A percentile compares a stretch with the other conserved stretches of the same genome.
Evolutionary conservation across 2,113 vertebrate genomes (phyloP).

Genomic region (Theristicus caerulescens): DNA sequence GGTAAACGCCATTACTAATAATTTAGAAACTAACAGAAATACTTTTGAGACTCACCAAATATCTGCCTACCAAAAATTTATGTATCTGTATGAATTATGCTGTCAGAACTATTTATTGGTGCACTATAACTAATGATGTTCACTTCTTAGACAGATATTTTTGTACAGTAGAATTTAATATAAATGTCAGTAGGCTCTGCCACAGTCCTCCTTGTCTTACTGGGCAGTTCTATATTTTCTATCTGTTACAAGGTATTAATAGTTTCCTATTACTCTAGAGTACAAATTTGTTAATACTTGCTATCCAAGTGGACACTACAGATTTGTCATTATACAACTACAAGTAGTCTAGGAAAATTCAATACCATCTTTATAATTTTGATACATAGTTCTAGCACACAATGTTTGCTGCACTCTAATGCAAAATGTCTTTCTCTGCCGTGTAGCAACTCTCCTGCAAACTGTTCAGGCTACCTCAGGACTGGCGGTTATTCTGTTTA

Average conservation of each 20-base stretch:
- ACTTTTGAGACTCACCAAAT: not conserved
- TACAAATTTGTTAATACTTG: not conserved
- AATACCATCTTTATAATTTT: not conserved
- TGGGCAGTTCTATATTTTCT: not conserved
- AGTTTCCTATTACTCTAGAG: not conserved
- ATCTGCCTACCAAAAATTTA: not conserved
- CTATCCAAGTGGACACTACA: not conserved
- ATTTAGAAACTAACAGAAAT: not conserved
- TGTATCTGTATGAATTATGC: not conserved
- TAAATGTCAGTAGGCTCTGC: not conserved
- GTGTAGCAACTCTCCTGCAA: slow-evolving; percentile 85
- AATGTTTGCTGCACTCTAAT: not conserved
- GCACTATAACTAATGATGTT: not conserved
- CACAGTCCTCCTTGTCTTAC: not conserved
- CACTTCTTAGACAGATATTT: not conserved
- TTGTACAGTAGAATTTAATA: not conserved
- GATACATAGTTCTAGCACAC: not conserved
- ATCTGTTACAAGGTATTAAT: not conserved
- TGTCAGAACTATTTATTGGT: not conserved
- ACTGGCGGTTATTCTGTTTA: slow-evolving; percentile 86
- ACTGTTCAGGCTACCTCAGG: slow-evolving; percentile 89
- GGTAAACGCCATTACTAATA: not conserved
- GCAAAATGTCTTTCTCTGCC: not conserved
- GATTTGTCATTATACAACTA: not conserved
- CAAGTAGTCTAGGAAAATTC: not conserved